Base-by-base conservation (phyloP, 2,113 vertebrate genomes). In the Zosterops pallidus region DNA sequence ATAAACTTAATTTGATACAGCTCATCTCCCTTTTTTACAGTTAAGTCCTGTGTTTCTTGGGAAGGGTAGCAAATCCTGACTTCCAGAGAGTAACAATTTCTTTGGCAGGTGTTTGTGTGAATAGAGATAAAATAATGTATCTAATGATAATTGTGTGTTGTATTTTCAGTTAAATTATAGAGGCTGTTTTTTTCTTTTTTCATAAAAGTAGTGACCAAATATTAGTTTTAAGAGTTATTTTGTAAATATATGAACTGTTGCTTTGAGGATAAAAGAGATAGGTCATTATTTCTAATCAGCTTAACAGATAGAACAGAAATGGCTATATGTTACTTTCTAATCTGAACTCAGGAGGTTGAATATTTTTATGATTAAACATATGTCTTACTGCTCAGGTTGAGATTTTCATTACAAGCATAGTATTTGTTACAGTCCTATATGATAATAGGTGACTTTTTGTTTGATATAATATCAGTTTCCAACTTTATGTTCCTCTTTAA, bases 401-500 rank as follows among this genome's bases (percentile, higher is more conserved):
- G 80, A 60, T 52, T 44, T 65, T 69, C 33, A 65, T 78, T 62
- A 14, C 9, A 68, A 65, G 28, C 25, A 20, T 22, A 55, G 4
- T 39, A 46, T 63, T 93, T 33, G 28, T 86, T 93, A 31, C 31
- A 39, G 23, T 46, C 31, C 11, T 71, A 44, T 9, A 25, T 44
- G 12, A 55, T 60, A 9, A 12, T 57, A 22, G 6, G 10, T 81
- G 41, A 86, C 28, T 57, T 53, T 56, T 41, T 46, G 10, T 88
- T 88, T 91, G 67, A 60, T 69, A 21, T 42, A 59, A 57, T 69
- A 42, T 78, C 65, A 78, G 29, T 91, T 93, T 82, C 53, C 39
- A 78, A 74, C 77, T 93, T 92, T 80, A 23, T 97, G 7, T 97
- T 95, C 31, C 67, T 95, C 70, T 94, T 95, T 76, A 96, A 86